phyloP scores from a whole-genome alignment of 2,888 invertebrate species.

The Clepsis dumicolana region DNA sequence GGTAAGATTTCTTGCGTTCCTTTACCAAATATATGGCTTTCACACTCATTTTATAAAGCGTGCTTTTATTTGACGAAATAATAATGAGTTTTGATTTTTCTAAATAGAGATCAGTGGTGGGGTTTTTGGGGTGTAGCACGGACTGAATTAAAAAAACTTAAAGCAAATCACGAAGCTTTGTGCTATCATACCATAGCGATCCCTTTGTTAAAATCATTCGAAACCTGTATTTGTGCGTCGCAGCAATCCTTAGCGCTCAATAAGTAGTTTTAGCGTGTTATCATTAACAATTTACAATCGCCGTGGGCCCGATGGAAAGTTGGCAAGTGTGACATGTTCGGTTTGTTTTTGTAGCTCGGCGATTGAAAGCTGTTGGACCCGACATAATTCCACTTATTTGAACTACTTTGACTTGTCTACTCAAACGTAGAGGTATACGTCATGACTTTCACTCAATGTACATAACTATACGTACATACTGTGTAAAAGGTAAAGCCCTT shows the following conservation, averaged over 20 bases:
- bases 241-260: not conserved
- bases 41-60: not conserved
- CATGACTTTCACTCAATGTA: not conserved
- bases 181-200: too few species aligned
- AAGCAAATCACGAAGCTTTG: too few species aligned
- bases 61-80: not conserved
- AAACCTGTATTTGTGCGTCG: not conserved
- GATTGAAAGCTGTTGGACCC: constrained; percentile 14
- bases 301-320: not conserved
- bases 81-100: not conserved
- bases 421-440: not conserved
- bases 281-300: constrained; percentile 5
- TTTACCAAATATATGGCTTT: not conserved
- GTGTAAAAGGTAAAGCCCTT: not conserved
- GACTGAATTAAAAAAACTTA: too few species aligned
- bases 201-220: not conserved
- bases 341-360: not conserved
- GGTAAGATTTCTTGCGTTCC: not conserved
- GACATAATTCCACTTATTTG: not conserved
- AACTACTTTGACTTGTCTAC: not conserved
- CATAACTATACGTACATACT: not conserved
- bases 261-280: constrained; percentile 14
- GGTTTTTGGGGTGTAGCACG: too few species aligned
- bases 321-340: not conserved
- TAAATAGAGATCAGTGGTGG: too few species aligned